A percentile compares a stretch with the other conserved stretches of the same genome.
These are phyloP conservation scores for Sebastes wilsoni DNA, from an alignment of 2,797 vertebrate species.

Conservation along the genomic window DNA sequence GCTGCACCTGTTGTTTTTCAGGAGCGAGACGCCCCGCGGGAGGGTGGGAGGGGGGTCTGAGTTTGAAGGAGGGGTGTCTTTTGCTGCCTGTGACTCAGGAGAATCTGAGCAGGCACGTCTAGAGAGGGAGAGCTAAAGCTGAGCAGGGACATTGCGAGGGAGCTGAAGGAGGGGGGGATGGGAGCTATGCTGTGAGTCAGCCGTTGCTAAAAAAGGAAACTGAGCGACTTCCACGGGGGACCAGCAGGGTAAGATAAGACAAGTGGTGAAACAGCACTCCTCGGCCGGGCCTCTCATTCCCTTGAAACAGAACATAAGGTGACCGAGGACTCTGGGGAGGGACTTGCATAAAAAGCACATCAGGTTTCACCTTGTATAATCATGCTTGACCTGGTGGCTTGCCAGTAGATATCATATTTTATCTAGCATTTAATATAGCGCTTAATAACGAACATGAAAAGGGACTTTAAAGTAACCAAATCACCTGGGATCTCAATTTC, in stretches of 20 bases:
- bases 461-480: background rate
- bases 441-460: slow-evolving; percentile 3
- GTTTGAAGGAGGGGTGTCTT: slow-evolving; percentile 11
- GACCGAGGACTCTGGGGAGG: slow-evolving; percentile 40
- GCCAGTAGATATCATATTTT: slow-evolving; percentile 5
- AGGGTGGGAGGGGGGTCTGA: background rate
- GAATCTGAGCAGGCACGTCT: slow-evolving; percentile 64
- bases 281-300: slow-evolving; percentile 15
- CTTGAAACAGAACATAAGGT: slow-evolving; percentile 45
- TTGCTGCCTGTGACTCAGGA: slow-evolving; percentile 79
- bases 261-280: slow-evolving; percentile 69
- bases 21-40: slow-evolving; percentile 26
- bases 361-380: slow-evolving; percentile 35
- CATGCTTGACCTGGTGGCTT: background rate
- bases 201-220: slow-evolving; percentile 79
- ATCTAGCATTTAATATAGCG: background rate
- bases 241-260: slow-evolving; percentile 67
- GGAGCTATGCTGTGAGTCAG: slow-evolving; percentile 74
- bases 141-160: slow-evolving; percentile 46
- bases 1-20: slow-evolving; percentile 80
- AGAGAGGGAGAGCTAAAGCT: slow-evolving; percentile 39
- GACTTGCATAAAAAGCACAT: slow-evolving; percentile 21
- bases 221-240: slow-evolving; percentile 61
- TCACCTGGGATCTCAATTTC: background rate
- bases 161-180: background rate